Base-by-base conservation (phyloP, 2,113 vertebrate species). In the Mormyrus lacerda region DNA sequence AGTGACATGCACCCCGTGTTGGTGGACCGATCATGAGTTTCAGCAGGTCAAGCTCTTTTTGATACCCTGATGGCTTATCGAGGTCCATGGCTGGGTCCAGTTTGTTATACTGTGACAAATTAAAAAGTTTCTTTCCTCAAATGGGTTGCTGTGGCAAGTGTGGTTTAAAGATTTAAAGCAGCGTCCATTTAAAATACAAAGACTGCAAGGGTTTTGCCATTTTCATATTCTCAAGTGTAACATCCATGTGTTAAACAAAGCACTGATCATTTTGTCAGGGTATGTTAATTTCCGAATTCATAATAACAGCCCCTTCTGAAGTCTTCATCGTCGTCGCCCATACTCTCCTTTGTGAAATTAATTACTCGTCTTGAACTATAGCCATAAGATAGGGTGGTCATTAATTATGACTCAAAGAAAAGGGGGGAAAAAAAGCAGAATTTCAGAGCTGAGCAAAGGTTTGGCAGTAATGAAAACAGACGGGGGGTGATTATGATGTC, bases 401-500 rank as follows among this genome's bases (percentile, higher is more conserved):
- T 84, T 84, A 84, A 45, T 79, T 79, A 85, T 42, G 39, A 48
- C n/a, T 51, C 51, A 58, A 87, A 58, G 86, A 58, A 53, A 88
- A 79, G 35, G 73, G 31, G 31, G 17, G 21, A 3, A 21, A 39
- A 51, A n/a, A 48, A 88, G 47, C 4, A 3, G 86, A 55, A 51
- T 24, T 24, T 45, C 10, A 45, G 39, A 27, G 86, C n/a, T 93
- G 88, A 58, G 89, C 90, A 73, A 45, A 69, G 85, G 90, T 82
- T 89, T 86, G 19, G 48, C 82, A 88, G 51, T 82, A 69, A 90
- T 61, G 73, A 88, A 92, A 93, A 91, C 91, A 91, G 92, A 93
- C 90, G 93, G 85, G 90, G 88, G 76, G 13, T 91, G 93, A 94
- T 93, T 89, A 94, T 90, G 47, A 0, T 35, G 8, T 87, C 47